phyloP scores from a whole-genome alignment of 2,113 vertebrate genomes.

The Pterophyllum scalare region DNA sequence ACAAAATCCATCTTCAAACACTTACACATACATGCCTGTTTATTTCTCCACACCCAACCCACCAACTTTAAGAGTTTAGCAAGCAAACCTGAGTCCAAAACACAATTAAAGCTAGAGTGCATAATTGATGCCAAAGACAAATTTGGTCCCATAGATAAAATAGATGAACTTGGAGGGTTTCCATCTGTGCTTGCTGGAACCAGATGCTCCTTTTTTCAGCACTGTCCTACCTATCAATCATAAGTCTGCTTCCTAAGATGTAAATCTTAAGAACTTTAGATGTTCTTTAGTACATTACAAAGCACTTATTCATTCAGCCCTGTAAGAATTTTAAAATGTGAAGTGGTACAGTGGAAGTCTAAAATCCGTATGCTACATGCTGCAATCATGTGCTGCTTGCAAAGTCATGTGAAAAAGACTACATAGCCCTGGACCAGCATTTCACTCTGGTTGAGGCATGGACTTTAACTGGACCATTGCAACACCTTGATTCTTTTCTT shows the following conservation, averaged over 20 bases:
- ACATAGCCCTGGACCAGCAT: neutral
- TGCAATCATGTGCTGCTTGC: neutral
- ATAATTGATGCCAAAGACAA: neutral
- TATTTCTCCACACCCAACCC: neutral
- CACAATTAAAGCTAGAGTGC: neutral
- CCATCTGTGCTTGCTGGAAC: constrained; percentile 1
- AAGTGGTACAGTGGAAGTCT: neutral
- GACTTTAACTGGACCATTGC: neutral
- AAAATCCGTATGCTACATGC: neutral
- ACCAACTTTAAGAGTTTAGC: neutral
- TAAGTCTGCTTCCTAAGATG: neutral
- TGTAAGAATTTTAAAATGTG: neutral
- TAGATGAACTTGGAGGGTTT: neutral
- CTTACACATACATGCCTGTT: neutral
- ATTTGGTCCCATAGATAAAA: neutral
- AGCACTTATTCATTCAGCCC: neutral
- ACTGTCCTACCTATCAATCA: neutral
- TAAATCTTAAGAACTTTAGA: neutral
- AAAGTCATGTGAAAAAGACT: neutral
- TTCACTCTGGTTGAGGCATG: neutral
- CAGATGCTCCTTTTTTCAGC: neutral
- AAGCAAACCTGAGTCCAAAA: neutral
- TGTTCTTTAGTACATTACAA: neutral
- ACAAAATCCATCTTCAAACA: neutral
- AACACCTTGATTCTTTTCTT: neutral